These are phyloP conservation scores for Chlorops oryzae DNA, from an alignment of 1,140 invertebrate genomes.

Conservation along the genomic window DNA sequence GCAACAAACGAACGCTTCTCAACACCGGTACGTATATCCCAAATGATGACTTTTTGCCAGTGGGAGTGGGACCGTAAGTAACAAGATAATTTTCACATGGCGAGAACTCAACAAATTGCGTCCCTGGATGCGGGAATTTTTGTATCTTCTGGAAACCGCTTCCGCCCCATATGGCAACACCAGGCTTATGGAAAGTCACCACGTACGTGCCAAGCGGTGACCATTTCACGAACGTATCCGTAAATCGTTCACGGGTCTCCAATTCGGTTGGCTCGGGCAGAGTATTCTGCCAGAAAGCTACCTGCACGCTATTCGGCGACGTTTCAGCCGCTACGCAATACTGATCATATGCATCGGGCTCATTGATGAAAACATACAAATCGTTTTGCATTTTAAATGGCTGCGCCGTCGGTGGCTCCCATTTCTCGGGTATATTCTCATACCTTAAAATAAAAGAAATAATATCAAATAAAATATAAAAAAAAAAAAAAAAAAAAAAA, in stretches of 20 bases:
- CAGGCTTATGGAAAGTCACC: constrained; percentile 90
- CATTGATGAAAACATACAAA: constrained; percentile 84
- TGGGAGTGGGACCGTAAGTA: constrained; percentile 76
- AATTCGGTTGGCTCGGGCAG: constrained; percentile 77
- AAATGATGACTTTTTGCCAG: constrained; percentile 72
- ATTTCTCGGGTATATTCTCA: constrained; percentile 85
- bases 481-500: not conserved
- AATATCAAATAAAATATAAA: not conserved
- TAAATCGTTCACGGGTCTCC: constrained; percentile 65
- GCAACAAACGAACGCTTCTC: constrained; percentile 88
- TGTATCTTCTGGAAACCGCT: constrained; percentile 87
- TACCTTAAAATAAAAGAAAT: constrained; percentile 55
- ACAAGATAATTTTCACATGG: constrained; percentile 96
- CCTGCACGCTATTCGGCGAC: constrained; percentile 58
- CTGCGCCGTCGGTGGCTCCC: constrained; percentile 81
- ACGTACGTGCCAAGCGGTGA: constrained; percentile 95
- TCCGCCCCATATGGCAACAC: constrained; percentile 95
- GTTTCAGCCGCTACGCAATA: constrained; percentile 84
- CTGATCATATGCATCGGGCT: constrained; percentile 92
- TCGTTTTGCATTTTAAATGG: constrained; percentile 84
- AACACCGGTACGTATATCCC: constrained; percentile 89
- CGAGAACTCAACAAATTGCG: constrained; percentile 95
- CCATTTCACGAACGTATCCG: constrained; percentile 91
- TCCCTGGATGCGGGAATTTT: constrained; percentile 83
- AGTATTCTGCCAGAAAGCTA: constrained; percentile 86